A percentile compares a stretch with the other conserved stretches of the same genome.
Conservation (phyloP, 2,113 vertebrate species). For the Pseudorhombus dupliciocellatus region DNA sequence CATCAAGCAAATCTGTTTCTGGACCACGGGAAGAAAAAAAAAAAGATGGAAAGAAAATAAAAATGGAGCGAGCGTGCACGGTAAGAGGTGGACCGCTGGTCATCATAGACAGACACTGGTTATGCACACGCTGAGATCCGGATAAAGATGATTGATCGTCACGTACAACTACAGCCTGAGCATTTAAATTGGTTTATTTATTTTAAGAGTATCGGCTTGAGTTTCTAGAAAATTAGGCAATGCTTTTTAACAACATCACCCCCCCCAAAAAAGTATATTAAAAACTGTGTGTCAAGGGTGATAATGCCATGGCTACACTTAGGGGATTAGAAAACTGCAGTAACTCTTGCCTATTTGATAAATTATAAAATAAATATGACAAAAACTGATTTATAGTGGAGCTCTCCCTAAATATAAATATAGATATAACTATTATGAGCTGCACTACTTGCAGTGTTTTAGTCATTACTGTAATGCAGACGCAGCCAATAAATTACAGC, state of each 20-base stretch:
- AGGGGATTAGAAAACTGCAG: conserved; percentile 19
- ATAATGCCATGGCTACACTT: not conserved
- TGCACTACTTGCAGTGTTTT: not conserved
- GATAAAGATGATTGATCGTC: not conserved
- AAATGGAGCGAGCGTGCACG: conserved; percentile 69
- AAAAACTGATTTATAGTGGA: not conserved
- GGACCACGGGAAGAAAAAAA: conserved; percentile 60
- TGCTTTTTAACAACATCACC: conserved; percentile 2
- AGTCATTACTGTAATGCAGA: not conserved
- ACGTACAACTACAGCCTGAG: not conserved
- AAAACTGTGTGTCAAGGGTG: conserved; percentile 7
- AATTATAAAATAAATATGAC: not conserved
- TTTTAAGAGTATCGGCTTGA: not conserved
- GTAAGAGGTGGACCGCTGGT: conserved; percentile 70
- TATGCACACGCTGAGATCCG: not conserved
- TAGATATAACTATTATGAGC: not conserved
- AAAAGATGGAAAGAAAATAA: conserved; percentile 66
- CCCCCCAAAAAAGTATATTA: conserved; percentile 4
- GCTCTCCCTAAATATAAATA: not conserved
- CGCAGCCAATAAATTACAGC: not conserved
- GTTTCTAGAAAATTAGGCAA: not conserved
- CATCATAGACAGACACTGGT: conserved; percentile 38
- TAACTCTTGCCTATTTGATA: not conserved
- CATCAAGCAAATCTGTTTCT: conserved; percentile 53
- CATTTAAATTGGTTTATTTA: conserved; percentile 2